Conservation (phyloP, 2,888 invertebrate species). For the Caenorhabditis sp. region DNA sequence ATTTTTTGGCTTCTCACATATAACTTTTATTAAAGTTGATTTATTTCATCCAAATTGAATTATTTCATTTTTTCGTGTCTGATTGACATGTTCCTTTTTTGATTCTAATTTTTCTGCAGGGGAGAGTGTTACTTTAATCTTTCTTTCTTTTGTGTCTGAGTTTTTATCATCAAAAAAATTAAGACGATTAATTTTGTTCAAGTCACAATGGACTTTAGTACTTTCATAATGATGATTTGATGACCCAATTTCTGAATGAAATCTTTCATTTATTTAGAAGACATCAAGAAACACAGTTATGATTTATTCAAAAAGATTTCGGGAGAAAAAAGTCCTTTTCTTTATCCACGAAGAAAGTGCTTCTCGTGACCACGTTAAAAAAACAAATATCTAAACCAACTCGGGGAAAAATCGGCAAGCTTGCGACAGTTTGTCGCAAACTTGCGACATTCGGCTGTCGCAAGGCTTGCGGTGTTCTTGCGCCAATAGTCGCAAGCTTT, state of each 20-base stretch:
- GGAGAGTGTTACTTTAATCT: not conserved
- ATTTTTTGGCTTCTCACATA: no score
- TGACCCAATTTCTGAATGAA: not conserved
- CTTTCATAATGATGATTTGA: no score
- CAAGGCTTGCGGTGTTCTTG: no score
- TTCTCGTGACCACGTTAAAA: not conserved
- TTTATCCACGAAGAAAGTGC: not conserved
- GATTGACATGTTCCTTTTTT: not conserved
- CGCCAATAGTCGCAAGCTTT: no score
- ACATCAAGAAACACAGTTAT: not conserved
- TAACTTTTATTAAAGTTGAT: not conserved
- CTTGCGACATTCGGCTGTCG: no score
- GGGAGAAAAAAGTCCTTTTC: not conserved
- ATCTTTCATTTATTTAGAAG: not conserved
- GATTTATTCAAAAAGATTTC: not conserved
- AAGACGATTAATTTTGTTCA: not conserved
- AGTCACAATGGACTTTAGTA: no score
- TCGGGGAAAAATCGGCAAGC: no score
- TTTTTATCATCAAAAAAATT: not conserved
- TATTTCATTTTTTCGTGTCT: not conserved
- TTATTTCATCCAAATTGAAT: constrained; percentile 1
- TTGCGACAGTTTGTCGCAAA: no score
- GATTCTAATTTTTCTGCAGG: not conserved
- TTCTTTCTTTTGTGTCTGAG: not conserved
- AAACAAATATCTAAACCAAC: not conserved